phyloP scores from a whole-genome alignment of 2,113 vertebrate species.

The Malurus cyaneus region DNA sequence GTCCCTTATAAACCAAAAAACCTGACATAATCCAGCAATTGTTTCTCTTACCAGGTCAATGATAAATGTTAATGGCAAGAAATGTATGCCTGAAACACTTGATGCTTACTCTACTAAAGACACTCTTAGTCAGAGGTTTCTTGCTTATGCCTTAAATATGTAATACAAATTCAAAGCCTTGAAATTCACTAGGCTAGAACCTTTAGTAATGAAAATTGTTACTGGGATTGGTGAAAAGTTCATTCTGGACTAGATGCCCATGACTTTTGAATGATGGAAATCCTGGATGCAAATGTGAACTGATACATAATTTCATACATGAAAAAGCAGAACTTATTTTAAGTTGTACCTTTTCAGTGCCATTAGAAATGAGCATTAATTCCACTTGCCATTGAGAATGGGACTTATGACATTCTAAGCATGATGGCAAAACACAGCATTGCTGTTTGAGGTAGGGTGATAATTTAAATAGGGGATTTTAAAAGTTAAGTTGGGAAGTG shows the following conservation, averaged over 20 bases:
- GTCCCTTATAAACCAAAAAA: not conserved
- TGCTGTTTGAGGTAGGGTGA: not conserved
- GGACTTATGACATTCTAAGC: not conserved
- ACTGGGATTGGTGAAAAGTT: not conserved
- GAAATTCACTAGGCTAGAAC: not conserved
- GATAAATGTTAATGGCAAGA: not conserved
- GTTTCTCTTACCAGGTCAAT: not conserved
- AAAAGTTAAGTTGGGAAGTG: not conserved
- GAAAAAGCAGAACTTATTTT: not conserved
- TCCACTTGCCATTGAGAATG: not conserved
- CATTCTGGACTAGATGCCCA: not conserved
- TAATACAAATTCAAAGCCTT: not conserved
- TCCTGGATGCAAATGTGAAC: not conserved
- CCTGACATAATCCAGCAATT: not conserved
- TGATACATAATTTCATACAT: not conserved
- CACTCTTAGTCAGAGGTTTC: not conserved
- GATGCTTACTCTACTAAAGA: not conserved
- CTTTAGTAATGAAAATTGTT: not conserved
- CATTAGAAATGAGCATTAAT: not conserved
- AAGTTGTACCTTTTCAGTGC: not conserved
- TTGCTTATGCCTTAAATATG: not conserved
- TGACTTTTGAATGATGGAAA: not conserved
- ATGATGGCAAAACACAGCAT: not conserved
- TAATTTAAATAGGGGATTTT: not conserved
- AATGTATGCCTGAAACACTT: not conserved